A percentile compares a stretch with the other conserved stretches of the same genome.
Conservation (phyloP, 2,113 vertebrate genomes). For the Zapus hudsonius region DNA sequence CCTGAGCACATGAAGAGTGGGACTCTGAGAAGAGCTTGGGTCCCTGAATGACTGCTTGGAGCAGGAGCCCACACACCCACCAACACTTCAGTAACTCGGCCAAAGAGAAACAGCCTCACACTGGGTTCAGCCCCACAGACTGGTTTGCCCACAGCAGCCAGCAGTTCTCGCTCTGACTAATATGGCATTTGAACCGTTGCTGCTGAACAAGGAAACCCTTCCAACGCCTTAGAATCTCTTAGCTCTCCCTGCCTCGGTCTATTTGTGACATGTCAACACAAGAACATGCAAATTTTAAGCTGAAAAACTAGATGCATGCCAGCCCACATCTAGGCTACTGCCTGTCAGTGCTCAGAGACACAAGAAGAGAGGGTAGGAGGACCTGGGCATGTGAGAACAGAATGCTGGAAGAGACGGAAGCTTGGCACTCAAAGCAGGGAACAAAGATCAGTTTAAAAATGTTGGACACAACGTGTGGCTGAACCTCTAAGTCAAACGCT, state of each 20-base stretch:
- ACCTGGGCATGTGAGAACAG: background rate
- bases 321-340: background rate
- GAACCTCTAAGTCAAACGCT: background rate
- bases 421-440: background rate
- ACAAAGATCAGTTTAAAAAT: background rate
- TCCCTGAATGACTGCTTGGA: background rate
- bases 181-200: background rate
- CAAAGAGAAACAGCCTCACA: background rate
- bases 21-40: background rate
- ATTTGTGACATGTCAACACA: background rate
- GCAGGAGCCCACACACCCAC: background rate
- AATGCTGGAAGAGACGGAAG: conserved; percentile 8
- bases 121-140: background rate
- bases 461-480: background rate
- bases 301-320: background rate
- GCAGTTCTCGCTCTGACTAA: background rate
- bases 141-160: background rate
- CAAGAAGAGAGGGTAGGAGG: background rate
- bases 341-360: background rate
- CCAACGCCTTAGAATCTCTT: background rate
- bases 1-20: background rate
- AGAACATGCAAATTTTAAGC: conserved; percentile 3
- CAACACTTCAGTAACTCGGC: background rate
- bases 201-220: background rate
- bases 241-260: background rate